Evolutionary conservation across 2,888 invertebrate species (phyloP).

Genomic region (Sceliomorpha sp.): DNA sequence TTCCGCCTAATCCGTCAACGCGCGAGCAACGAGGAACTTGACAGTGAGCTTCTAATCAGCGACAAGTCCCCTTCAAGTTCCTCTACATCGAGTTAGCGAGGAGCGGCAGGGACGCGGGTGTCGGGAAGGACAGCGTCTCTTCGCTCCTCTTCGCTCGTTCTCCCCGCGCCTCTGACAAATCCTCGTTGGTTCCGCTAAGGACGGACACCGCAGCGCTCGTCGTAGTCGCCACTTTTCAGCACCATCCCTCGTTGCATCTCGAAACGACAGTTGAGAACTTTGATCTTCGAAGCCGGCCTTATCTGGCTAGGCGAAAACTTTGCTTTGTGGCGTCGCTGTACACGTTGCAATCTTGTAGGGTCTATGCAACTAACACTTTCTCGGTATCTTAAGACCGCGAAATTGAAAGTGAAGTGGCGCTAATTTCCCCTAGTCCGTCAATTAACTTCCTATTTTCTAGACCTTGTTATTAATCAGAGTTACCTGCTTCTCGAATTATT

Average conservation of each 20-base stretch:
- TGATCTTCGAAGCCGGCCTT: slow-evolving; percentile 70
- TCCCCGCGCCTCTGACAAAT: slow-evolving; percentile 27
- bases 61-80: slow-evolving; percentile 72
- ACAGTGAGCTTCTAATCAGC: slow-evolving; percentile 77
- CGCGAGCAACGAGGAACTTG: slow-evolving; percentile 70
- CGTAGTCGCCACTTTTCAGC: slow-evolving; percentile 51
- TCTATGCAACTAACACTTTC: slow-evolving; percentile 32
- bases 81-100: slow-evolving; percentile 70
- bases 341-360: slow-evolving; percentile 25
- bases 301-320: slow-evolving; percentile 58
- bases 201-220: slow-evolving; percentile 58
- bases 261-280: slow-evolving; percentile 65
- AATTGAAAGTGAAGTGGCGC: slow-evolving; percentile 34
- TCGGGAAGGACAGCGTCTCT: no score
- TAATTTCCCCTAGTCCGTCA: slow-evolving; percentile 27
- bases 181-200: slow-evolving; percentile 12
- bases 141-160: slow-evolving; percentile 13
- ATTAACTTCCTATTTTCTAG: slow-evolving; percentile 32
- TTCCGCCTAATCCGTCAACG: slow-evolving; percentile 69
- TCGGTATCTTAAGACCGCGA: slow-evolving; percentile 25
- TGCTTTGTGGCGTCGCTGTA: slow-evolving; percentile 18
- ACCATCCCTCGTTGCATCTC: slow-evolving; percentile 43
- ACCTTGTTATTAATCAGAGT: slow-evolving; percentile 34
- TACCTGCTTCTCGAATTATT: slow-evolving; percentile 15
- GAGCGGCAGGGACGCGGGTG: slow-evolving; percentile 23